Evolutionary conservation across 1,140 invertebrate species (phyloP).

Genomic region (Drosophila navojoa): DNA sequence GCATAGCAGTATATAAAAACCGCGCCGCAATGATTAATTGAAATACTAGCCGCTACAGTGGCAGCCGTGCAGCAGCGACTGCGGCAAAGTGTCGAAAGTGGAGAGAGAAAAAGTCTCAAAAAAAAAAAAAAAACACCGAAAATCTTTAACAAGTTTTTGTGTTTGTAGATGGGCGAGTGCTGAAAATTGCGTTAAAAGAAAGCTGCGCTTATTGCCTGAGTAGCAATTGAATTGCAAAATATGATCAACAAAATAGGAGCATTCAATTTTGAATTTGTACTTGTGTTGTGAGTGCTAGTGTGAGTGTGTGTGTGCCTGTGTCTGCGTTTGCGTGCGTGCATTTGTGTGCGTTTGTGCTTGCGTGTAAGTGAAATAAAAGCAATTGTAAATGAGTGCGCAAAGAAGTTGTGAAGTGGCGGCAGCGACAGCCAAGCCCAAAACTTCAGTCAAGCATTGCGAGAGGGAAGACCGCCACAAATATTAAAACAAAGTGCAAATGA

Average conservation of each 20-base stretch:
- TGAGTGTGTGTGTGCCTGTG: conserved; percentile 45
- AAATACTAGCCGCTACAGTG: conserved; percentile 30
- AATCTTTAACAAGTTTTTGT: conserved; percentile 71
- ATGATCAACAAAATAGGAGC: conserved; percentile 53
- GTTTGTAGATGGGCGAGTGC: conserved; percentile 38
- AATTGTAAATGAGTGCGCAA: conserved; percentile 64
- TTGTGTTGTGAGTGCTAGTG: conserved; percentile 34
- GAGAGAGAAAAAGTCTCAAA: conserved; percentile 55
- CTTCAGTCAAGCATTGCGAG: conserved; percentile 64
- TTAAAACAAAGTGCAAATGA: conserved; percentile 43
- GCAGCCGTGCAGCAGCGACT: conserved; percentile 29
- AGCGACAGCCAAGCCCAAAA: conserved; percentile 71
- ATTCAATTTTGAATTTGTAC: conserved; percentile 55
- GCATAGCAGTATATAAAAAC: conserved; percentile 12
- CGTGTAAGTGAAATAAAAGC: conserved; percentile 53
- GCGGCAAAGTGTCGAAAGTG: conserved; percentile 54
- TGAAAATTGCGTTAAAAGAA: conserved; percentile 55
- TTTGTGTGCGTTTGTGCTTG: conserved; percentile 35
- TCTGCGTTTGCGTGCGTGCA: conserved; percentile 24
- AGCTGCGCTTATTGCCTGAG: conserved; percentile 30
- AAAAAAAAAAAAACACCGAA: conserved; percentile 32
- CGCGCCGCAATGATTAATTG: conserved; percentile 34
- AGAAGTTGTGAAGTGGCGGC: conserved; percentile 53
- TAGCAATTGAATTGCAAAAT: conserved; percentile 50
- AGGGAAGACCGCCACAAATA: conserved; percentile 46